Percentiles rank a stretch among this genome's conserved stretches.
phyloP scores from a whole-genome alignment of 2,797 vertebrate species.

The Coregonus ussuriensis region DNA sequence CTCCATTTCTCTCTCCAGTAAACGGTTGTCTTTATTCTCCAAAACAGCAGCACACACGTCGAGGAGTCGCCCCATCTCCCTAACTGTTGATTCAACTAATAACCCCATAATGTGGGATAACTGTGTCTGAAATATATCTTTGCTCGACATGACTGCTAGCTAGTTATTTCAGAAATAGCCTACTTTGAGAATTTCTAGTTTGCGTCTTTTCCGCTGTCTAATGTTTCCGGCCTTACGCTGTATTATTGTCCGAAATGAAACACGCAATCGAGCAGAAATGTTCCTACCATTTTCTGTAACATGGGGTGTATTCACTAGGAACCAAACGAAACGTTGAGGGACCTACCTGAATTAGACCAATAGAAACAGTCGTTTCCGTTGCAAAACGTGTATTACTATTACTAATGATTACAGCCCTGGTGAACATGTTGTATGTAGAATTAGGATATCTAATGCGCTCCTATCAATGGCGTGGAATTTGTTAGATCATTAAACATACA shows the following conservation, averaged over 20 bases:
- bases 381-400: too few species aligned
- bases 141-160: not conserved
- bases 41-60: not conserved
- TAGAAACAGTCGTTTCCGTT: too few species aligned
- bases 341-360: too few species aligned
- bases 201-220: not conserved
- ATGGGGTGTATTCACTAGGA: not conserved
- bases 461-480: too few species aligned
- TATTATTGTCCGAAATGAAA: slow-evolving; percentile 4
- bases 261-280: not conserved
- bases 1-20: not conserved
- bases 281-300: not conserved
- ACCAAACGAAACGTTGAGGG: too few species aligned
- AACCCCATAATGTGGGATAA: not conserved
- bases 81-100: not conserved
- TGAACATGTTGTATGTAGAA: too few species aligned
- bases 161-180: not conserved
- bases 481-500: too few species aligned
- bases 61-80: not conserved
- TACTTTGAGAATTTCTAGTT: not conserved
- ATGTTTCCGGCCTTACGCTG: not conserved
- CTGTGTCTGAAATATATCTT: not conserved
- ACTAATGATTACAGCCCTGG: too few species aligned
- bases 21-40: not conserved
- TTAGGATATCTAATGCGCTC: too few species aligned